Conservation (phyloP, 2,888 invertebrate species). For the Coenonympha glycerion region DNA sequence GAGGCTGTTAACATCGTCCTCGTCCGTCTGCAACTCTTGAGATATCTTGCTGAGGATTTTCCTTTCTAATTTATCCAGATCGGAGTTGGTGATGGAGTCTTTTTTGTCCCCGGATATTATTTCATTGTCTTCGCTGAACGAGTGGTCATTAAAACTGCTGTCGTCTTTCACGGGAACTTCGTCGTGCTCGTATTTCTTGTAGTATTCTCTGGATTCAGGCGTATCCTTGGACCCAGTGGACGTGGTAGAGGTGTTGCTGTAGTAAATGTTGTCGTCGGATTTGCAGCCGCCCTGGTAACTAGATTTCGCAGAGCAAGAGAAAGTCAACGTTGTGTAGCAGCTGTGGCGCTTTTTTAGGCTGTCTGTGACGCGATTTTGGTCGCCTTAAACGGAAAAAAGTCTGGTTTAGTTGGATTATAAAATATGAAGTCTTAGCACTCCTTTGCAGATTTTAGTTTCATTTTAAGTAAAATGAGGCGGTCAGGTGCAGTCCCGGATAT, state of each 20-base stretch:
- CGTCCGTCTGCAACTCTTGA: constrained; percentile 46
- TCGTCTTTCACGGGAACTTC: constrained; percentile 53
- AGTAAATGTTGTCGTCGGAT: constrained; percentile 32
- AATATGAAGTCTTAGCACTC: too few species aligned
- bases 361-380: not conserved
- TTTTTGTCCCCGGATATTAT: constrained; percentile 23
- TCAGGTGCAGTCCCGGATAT: too few species aligned
- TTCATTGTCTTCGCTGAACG: constrained; percentile 26
- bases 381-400: constrained; percentile 7
- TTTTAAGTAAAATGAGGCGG: too few species aligned
- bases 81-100: constrained; percentile 46
- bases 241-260: not conserved
- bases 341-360: constrained; percentile 35
- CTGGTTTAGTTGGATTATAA: too few species aligned
- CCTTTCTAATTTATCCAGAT: constrained; percentile 49
- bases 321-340: constrained; percentile 29
- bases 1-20: constrained; percentile 41
- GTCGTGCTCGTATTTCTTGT: constrained; percentile 55
- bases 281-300: constrained; percentile 28
- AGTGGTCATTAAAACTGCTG: constrained; percentile 24
- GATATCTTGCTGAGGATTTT: constrained; percentile 49
- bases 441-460: too few species aligned
- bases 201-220: constrained; percentile 32
- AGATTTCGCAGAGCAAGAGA: constrained; percentile 4
- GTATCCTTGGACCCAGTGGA: not conserved